Conservation (phyloP, 2,113 vertebrate genomes). For the Misgurnus anguillicaudatus region DNA sequence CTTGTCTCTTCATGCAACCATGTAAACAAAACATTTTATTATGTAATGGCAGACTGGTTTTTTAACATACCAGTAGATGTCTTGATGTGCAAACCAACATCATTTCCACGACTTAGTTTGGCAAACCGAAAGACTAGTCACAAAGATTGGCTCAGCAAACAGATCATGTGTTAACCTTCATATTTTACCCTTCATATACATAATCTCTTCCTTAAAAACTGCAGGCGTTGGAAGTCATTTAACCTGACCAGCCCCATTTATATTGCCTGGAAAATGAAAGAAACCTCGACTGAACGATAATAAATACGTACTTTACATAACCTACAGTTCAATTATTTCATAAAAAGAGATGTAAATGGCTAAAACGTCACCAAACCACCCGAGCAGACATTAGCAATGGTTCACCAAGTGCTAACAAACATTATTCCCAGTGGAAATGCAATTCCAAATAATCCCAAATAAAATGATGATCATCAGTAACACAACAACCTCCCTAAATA, state of each 20-base stretch:
- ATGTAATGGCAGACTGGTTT: not conserved
- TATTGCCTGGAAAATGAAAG: not conserved
- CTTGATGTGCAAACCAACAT: not conserved
- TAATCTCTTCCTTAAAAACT: not conserved
- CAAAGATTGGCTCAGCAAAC: not conserved
- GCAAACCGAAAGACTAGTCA: not conserved
- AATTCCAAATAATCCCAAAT: not conserved
- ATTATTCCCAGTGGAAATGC: not conserved
- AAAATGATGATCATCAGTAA: not conserved
- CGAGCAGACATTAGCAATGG: not conserved
- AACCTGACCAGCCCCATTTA: not conserved
- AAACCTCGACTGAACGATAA: not conserved
- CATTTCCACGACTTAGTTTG: not conserved
- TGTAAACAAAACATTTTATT: not conserved
- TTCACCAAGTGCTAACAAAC: not conserved
- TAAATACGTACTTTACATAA: not conserved
- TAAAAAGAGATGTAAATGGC: not conserved
- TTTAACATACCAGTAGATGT: not conserved
- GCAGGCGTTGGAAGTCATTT: not conserved
- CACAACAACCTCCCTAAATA: constrained; percentile 2
- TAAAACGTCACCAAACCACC: too few species aligned
- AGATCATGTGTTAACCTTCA: constrained; percentile 14
- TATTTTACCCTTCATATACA: not conserved
- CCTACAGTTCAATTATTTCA: too few species aligned
- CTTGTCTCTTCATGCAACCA: not conserved